Evolutionary conservation across 2,113 vertebrate genomes (phyloP), one percentile per base, ranked within the genome.

Genomic region (Astur gentilis): DNA sequence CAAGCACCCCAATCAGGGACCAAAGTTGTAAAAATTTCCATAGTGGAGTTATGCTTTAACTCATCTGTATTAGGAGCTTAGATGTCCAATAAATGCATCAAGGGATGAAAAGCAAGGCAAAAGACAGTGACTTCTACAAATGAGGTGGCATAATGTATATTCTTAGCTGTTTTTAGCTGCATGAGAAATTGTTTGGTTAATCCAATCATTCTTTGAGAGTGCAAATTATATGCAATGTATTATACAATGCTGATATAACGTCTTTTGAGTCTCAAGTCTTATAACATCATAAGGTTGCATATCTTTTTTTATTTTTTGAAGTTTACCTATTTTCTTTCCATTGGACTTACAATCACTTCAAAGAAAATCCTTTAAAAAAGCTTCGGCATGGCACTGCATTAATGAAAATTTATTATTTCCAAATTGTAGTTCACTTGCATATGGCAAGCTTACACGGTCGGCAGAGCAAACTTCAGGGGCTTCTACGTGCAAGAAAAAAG

Each of bases 301-400:
- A 36, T 14, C 3, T 36, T 75, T 36, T 29, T 29, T 57, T 73
- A 44, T 89, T 81, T 84, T 94, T 85, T n/a, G 87, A 89, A 91
- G 16, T 52, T 64, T 52, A 69, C 32, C 9, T 40, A 10, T 31
- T 60, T n/a, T 70, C 70, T 87, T 55, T 64, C 31, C 42, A 85
- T 31, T 79, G 52, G 22, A 81, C 57, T 89, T 90, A 49, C 92
- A 88, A 88, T 78, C 17, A 76, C 26, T 88, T 93, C 29, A 62
- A 82, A 84, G 60, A 89, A 55, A 95, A 94, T 44, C 3, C 10
- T 73, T 77, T 12, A 7, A n/a, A 57, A 80, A 89, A 34, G 8
- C 40, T 93, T 81, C 34, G 61, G 23, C 19, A 34, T 31, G 7
- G 29, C 20, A 76, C 36, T 83, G 19, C n/a, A 69, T 86, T 67